phyloP scores from a whole-genome alignment of 2,888 invertebrate genomes.

The Exephanes ischioxanthus region DNA sequence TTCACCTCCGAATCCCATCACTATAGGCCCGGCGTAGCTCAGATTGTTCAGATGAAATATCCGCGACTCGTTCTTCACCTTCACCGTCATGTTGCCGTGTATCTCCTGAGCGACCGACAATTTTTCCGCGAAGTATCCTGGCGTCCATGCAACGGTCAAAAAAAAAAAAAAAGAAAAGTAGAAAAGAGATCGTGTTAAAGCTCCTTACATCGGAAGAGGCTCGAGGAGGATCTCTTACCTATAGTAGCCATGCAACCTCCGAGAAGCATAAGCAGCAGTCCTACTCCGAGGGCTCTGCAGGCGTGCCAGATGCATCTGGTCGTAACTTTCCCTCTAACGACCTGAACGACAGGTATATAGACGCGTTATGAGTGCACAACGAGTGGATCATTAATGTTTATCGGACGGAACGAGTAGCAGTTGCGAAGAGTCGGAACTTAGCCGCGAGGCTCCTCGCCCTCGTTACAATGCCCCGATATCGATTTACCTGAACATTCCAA shows the following conservation, averaged over 20 bases:
- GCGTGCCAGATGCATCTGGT: conserved; percentile 97
- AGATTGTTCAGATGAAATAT: conserved; percentile 95
- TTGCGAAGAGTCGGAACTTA: conserved; percentile 48
- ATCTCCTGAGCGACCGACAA: conserved; percentile 92
- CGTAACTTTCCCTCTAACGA: conserved; percentile 95
- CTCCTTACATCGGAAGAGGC: background rate
- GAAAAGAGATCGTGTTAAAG: conserved; percentile 20
- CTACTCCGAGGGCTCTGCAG: conserved; percentile 95
- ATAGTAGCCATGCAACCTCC: conserved; percentile 97
- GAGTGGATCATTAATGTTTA: conserved; percentile 56
- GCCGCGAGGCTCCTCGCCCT: conserved; percentile 29
- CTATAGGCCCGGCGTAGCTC: conserved; percentile 98
- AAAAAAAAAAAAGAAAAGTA: conserved; percentile 15
- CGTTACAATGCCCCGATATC: conserved; percentile 49
- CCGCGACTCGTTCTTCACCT: conserved; percentile 92
- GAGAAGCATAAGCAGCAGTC: conserved; percentile 93
- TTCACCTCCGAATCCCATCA: conserved; percentile 98
- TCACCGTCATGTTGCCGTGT: conserved; percentile 91
- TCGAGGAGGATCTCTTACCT: conserved; percentile 87
- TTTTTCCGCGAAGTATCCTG: conserved; percentile 94
- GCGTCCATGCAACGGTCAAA: background rate
- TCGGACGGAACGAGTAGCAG: background rate
- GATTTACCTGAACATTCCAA: conserved; percentile 91
- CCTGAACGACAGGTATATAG: conserved; percentile 85
- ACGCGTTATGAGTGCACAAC: conserved; percentile 31